phyloP scores from a whole-genome alignment of 2,113 vertebrate species.

The Tragelaphus imberbis region DNA sequence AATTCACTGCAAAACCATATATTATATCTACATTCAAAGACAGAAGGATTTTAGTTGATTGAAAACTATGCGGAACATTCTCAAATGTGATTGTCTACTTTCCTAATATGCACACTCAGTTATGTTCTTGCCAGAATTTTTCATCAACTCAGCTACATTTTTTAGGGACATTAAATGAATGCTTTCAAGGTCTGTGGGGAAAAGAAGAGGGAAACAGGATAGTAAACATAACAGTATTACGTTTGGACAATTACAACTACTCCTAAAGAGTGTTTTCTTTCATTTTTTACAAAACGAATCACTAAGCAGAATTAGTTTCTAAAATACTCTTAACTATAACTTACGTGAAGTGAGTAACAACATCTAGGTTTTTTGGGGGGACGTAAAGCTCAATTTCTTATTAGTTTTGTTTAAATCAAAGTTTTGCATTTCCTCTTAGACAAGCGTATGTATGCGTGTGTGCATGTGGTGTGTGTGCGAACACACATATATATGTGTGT shows the following conservation, averaged over 20 bases:
- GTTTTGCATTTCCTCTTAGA: background rate
- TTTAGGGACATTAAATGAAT: background rate
- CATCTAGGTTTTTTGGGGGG: background rate
- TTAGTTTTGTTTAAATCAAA: conserved; percentile 19
- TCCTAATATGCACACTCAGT: background rate
- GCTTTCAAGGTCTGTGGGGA: background rate
- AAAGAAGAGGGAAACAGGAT: background rate
- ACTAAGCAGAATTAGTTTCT: background rate
- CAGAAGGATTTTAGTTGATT: background rate
- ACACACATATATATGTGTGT: background rate
- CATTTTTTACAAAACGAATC: conserved; percentile 6
- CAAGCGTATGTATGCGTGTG: background rate
- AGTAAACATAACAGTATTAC: background rate
- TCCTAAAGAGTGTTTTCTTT: background rate
- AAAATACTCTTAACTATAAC: conserved; percentile 19
- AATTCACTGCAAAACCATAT: conserved; percentile 52
- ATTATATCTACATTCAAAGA: conserved; percentile 21
- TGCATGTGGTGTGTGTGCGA: background rate
- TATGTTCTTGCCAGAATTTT: background rate
- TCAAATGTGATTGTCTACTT: conserved; percentile 7
- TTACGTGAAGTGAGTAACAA: background rate
- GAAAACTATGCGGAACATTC: conserved; percentile 9
- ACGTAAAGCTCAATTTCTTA: conserved; percentile 32
- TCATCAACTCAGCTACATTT: conserved; percentile 1
- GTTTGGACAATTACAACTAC: background rate